A percentile compares a stretch with the other conserved stretches of the same genome.
phyloP scores from a whole-genome alignment of 1,140 invertebrate species.

The Cyclina sinensis region DNA sequence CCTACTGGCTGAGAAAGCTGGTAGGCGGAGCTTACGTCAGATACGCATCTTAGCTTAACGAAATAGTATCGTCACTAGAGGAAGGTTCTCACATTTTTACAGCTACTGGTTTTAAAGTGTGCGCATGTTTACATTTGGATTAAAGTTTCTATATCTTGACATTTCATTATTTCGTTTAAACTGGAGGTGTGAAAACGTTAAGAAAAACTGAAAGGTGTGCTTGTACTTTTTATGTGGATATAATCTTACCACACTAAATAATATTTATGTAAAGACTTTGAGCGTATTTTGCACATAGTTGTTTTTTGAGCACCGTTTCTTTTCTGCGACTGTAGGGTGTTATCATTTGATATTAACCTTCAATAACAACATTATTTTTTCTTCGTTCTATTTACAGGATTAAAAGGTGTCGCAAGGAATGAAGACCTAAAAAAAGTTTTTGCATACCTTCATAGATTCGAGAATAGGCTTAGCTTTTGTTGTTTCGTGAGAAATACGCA shows the following conservation, averaged over 20 bases:
- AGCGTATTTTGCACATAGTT: neutral
- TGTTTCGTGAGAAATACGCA: neutral
- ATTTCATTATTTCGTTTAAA: constrained; percentile 56
- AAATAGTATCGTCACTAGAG: constrained; percentile 14
- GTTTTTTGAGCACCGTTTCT: constrained; percentile 17
- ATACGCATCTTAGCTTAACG: constrained; percentile 46
- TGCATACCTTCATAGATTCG: neutral
- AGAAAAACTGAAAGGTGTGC: constrained; percentile 15
- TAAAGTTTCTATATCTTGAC: constrained; percentile 33
- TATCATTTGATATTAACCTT: neutral
- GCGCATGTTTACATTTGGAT: constrained; percentile 57
- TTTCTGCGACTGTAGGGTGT: neutral
- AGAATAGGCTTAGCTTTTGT: neutral
- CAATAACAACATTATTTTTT: neutral
- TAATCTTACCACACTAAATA: neutral
- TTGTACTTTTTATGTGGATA: neutral
- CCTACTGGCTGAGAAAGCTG: constrained; percentile 5
- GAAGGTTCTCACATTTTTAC: constrained; percentile 34
- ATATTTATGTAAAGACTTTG: constrained; percentile 7
- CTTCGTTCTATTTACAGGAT: constrained; percentile 26
- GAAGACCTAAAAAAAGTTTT: neutral
- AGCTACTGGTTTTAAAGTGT: constrained; percentile 51
- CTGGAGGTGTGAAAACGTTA: constrained; percentile 49
- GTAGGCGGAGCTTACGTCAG: constrained; percentile 23
- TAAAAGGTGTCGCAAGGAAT: constrained; percentile 3